Base-by-base conservation (phyloP, 2,113 vertebrate genomes). In the Mormyrus lacerda region DNA sequence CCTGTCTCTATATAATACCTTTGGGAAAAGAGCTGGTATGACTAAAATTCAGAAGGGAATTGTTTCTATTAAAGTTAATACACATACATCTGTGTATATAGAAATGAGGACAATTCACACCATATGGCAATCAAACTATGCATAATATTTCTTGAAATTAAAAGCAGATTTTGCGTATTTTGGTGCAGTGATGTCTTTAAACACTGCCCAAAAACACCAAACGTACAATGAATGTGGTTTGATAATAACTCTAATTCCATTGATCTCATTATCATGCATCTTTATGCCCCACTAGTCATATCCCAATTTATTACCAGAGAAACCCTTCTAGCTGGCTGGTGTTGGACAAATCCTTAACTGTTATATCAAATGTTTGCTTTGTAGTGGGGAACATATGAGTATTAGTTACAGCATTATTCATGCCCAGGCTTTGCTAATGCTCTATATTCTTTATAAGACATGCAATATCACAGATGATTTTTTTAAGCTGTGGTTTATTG, bases 1-100 rank as follows among this genome's bases (percentile, higher is more conserved):
- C 79, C 24, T 89, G 89, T 93, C 91, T 87, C 89, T 91, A 88
- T 92, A 90, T 87, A 88, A 50, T 91, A 91, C 90, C 85, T 91
- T 90, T 82, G 90, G 85, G 94, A 93, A 93, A 91, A 87, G 91
- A 35, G 73, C 11, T 17, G 45, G 35, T 21, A 13, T 89, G 69
- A 83, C 88, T 82, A 21, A 7, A 35, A 87, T 50, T 89, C 47
- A 51, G 48, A 31, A 53, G 73, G 11, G 31, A 48, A 83, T 44
- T 79, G 48, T 89, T 55, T 19, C 73, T 69, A 69, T 69, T 69
- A 31, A 69, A 69, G 61, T 10, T 65, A 69, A 69, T 27, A 69
- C n/a, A 69, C 61, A 69, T 10, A 31, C 61, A 31, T 69, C 3
- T 69, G 61, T 31, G n/a, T 69, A 27, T 69, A 31, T 69, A 69